A percentile compares a stretch with the other conserved stretches of the same genome.
Conservation (phyloP, 2,797 vertebrate species). For the Crypturellus tataupa region DNA sequence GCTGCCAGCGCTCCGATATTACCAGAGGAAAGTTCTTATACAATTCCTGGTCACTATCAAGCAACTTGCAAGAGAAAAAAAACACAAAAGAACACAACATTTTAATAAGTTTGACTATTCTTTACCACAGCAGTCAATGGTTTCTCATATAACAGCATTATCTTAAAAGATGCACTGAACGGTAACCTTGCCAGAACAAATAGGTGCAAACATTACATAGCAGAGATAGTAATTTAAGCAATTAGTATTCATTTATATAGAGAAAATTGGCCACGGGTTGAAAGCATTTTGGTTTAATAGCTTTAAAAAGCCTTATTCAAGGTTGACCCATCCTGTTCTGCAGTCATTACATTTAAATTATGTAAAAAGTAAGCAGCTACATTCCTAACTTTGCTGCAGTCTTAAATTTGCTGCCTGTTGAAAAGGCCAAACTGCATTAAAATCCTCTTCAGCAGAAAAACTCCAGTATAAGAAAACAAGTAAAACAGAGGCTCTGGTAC, state of each 20-base stretch:
- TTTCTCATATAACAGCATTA: not conserved
- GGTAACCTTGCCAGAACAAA: not conserved
- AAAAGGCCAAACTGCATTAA: not conserved
- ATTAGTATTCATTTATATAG: not conserved
- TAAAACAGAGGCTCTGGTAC: not conserved
- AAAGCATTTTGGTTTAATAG: not conserved
- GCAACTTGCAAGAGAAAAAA: slow-evolving; percentile 83
- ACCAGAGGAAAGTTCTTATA: slow-evolving; percentile 99
- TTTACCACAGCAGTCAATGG: not conserved
- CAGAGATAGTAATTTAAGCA: not conserved
- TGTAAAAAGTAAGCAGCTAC: not conserved
- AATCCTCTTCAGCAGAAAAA: not conserved
- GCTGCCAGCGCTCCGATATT: slow-evolving; percentile 98
- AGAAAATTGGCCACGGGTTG: not conserved
- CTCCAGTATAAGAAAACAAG: not conserved
- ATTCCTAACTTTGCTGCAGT: not conserved
- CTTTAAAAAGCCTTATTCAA: not conserved
- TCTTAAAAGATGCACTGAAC: not conserved
- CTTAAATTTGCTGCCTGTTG: not conserved
- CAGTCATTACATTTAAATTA: not conserved
- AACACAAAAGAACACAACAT: slow-evolving; percentile 29
- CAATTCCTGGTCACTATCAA: slow-evolving; percentile 97
- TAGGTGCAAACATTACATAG: not conserved
- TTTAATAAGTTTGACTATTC: slow-evolving; percentile 32
- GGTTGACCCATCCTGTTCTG: not conserved